Conservation (phyloP, 2,797 vertebrate genomes). For the Amazona ochrocephala region DNA sequence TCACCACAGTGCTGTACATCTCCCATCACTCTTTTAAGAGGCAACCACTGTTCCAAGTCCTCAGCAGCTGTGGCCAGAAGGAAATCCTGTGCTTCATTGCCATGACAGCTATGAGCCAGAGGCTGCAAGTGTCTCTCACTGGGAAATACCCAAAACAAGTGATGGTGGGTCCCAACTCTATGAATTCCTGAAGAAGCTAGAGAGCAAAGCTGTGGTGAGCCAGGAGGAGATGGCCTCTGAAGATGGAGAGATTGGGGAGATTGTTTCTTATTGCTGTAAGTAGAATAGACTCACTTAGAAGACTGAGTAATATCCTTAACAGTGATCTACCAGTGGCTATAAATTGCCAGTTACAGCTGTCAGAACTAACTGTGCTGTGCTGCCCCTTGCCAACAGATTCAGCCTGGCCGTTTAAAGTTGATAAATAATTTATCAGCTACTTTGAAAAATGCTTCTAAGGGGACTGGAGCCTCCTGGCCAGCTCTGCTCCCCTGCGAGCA, state of each 20-base stretch:
- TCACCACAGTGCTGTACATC: not conserved
- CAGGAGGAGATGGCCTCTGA: not conserved
- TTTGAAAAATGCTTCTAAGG: slow-evolving; percentile 1
- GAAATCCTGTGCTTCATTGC: not conserved
- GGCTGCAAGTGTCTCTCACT: not conserved
- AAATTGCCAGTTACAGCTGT: not conserved
- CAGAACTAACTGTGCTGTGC: not conserved
- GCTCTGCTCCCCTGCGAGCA: not conserved
- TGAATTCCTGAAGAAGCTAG: not conserved
- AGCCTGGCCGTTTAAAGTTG: not conserved
- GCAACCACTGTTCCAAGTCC: not conserved
- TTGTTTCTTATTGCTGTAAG: not conserved
- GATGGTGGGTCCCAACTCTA: not conserved
- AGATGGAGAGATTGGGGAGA: not conserved
- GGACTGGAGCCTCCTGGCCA: not conserved
- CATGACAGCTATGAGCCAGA: not conserved
- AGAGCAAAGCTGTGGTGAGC: not conserved
- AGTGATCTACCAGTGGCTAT: not conserved
- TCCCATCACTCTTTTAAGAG: not conserved
- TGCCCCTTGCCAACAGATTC: slow-evolving; percentile 12
- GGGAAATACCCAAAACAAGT: not conserved
- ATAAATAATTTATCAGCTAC: slow-evolving; percentile 31
- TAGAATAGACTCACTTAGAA: not conserved
- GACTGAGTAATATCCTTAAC: not conserved
- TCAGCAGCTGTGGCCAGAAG: not conserved